Percentiles rank a stretch among this genome's conserved stretches.
These are phyloP conservation scores for Oncorhynchus mykiss DNA, from an alignment of 2,113 vertebrate species.

Conservation along the genomic window DNA sequence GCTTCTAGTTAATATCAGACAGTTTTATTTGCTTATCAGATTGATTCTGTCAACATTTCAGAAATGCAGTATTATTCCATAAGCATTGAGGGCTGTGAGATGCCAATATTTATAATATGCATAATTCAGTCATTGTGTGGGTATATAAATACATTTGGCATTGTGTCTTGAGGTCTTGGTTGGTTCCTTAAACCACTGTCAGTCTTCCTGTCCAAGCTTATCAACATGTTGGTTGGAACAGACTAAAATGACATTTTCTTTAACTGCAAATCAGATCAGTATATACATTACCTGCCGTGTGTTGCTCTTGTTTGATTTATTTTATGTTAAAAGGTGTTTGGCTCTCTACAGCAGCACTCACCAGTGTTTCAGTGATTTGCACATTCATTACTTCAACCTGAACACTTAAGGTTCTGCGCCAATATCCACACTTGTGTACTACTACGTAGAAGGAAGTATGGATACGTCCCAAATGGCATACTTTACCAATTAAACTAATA, in stretches of 20 bases:
- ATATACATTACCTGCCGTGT: not conserved
- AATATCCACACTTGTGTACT: no score
- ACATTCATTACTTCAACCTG: constrained; percentile 36
- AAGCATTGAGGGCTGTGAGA: not conserved
- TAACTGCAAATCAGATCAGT: not conserved
- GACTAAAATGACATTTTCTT: not conserved
- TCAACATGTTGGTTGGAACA: no score
- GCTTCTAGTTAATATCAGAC: not conserved
- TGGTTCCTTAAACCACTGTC: constrained; percentile 4
- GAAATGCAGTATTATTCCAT: constrained; percentile 12
- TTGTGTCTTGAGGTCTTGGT: constrained; percentile 7
- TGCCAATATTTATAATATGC: constrained; percentile 4
- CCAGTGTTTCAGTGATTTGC: constrained; percentile 23
- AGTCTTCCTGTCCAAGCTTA: not conserved
- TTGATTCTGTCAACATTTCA: constrained; percentile 14
- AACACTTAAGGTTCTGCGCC: not conserved
- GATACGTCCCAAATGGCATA: no score
- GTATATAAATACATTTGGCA: not conserved
- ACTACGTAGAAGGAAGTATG: no score
- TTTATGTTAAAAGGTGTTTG: not conserved
- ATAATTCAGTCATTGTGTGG: no score
- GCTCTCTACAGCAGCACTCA: not conserved
- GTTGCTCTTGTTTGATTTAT: not conserved
- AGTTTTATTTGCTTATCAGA: not conserved
- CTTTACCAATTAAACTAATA: no score